phyloP scores from a whole-genome alignment of 2,797 vertebrate species.

The Arrhamphus sclerolepis region DNA sequence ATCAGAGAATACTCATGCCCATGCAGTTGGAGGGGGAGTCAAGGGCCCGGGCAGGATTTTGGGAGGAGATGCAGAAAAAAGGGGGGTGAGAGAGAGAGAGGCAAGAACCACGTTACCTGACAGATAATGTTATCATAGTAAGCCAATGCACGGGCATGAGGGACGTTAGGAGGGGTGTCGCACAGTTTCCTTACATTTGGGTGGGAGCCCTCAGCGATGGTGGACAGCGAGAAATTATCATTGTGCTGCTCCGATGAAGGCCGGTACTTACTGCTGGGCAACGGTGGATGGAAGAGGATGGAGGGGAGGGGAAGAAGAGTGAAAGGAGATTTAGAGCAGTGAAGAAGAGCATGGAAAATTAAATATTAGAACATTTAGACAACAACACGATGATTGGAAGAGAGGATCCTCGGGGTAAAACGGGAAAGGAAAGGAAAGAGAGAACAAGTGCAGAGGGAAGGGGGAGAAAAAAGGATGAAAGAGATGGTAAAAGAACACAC shows the following conservation, averaged over 20 bases:
- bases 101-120: constrained; percentile 90
- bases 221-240: constrained; percentile 99
- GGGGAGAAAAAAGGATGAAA: neutral
- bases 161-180: constrained; percentile 86
- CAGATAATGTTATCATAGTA: constrained; percentile 93
- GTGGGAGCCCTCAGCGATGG: constrained; percentile 99
- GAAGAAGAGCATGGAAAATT: neutral
- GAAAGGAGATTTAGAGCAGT: constrained; percentile 4
- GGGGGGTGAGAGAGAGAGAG: constrained; percentile 79
- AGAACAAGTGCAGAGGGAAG: neutral
- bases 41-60: constrained; percentile 53
- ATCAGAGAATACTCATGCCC: constrained; percentile 66
- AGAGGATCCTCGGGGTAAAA: neutral
- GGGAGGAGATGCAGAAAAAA: constrained; percentile 64
- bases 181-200: constrained; percentile 97
- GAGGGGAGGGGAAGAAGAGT: neutral
- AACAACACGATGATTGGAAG: neutral
- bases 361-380: constrained; percentile 1
- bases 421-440: neutral
- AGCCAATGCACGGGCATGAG: constrained; percentile 91
- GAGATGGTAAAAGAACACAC: too few relatives aligned
- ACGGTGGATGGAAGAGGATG: constrained; percentile 20
- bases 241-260: constrained; percentile 97
- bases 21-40: constrained; percentile 72
- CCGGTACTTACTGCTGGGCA: constrained; percentile 89